Evolutionary conservation across 2,888 invertebrate genomes (phyloP).

Genomic region (Caradrina clavipalpis): DNA sequence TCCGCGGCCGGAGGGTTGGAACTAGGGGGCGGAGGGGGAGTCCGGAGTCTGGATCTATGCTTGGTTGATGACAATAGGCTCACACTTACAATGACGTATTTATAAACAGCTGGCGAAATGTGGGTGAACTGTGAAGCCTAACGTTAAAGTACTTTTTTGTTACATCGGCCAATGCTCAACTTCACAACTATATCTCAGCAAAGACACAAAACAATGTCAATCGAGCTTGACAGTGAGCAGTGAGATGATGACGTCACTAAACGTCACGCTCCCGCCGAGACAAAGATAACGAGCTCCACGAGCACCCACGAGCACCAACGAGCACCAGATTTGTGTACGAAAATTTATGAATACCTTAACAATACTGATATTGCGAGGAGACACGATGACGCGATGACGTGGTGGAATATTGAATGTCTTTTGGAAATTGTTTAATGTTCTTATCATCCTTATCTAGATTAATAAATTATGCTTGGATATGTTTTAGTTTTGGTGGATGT

Average conservation of each 20-base stretch:
- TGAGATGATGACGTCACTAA: slow-evolving; percentile 83
- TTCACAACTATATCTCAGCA: slow-evolving; percentile 25
- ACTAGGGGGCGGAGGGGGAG: too few species aligned
- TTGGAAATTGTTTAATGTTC: slow-evolving; percentile 58
- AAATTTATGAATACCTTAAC: slow-evolving; percentile 73
- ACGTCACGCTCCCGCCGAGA: slow-evolving; percentile 73
- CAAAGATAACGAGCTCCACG: slow-evolving; percentile 78
- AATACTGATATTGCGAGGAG: slow-evolving; percentile 63
- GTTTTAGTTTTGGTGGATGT: background rate
- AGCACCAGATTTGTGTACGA: slow-evolving; percentile 79
- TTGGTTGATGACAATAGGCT: too few species aligned
- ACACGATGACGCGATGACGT: slow-evolving; percentile 65
- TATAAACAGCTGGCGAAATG: too few species aligned
- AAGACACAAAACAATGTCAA: slow-evolving; percentile 76
- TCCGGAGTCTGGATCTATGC: too few species aligned
- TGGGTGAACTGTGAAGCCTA: too few species aligned
- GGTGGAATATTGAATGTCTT: slow-evolving; percentile 60
- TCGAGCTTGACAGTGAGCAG: slow-evolving; percentile 74
- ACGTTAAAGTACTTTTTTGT: background rate
- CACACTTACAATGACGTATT: too few species aligned
- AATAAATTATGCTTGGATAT: slow-evolving; percentile 14
- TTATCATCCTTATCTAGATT: slow-evolving; percentile 28
- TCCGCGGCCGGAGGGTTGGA: too few species aligned
- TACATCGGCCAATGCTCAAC: slow-evolving; percentile 21
- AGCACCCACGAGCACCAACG: slow-evolving; percentile 73